Percentiles rank a stretch among this genome's conserved stretches.
phyloP scores from a whole-genome alignment of 2,113 vertebrate genomes.

The Zootoca vivipara region DNA sequence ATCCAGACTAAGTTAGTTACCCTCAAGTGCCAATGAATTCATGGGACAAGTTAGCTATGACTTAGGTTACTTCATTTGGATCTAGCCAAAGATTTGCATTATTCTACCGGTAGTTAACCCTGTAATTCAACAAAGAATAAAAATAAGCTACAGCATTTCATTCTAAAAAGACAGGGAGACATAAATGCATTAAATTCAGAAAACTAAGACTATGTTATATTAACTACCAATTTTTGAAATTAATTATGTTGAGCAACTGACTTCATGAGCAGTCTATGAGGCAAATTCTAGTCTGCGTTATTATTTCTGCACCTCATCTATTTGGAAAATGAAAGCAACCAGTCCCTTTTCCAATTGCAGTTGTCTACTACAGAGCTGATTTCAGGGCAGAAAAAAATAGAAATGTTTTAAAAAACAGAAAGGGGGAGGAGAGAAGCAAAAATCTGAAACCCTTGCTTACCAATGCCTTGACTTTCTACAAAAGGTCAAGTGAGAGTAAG shows the following conservation, averaged over 20 bases:
- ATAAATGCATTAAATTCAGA: neutral
- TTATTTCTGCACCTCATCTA: neutral
- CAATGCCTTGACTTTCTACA: neutral
- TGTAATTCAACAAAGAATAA: neutral
- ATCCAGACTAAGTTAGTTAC: too few relatives aligned
- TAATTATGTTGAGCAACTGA: neutral
- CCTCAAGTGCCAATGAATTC: too few relatives aligned
- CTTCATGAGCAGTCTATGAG: neutral
- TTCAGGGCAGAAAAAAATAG: neutral
- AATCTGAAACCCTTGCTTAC: neutral
- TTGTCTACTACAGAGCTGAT: neutral
- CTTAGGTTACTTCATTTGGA: too few relatives aligned
- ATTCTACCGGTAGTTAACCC: neutral
- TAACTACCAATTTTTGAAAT: neutral
- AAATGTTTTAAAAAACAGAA: neutral
- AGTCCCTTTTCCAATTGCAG: neutral
- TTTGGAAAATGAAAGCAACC: neutral
- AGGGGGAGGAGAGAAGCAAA: neutral
- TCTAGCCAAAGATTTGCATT: neutral
- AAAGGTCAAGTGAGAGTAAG: slow-evolving; percentile 1
- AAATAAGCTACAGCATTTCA: neutral
- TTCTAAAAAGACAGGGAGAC: neutral
- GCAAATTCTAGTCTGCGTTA: neutral
- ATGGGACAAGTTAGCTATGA: too few relatives aligned
- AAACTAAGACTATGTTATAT: neutral